A percentile compares a stretch with the other conserved stretches of the same genome.
Evolutionary conservation across 2,797 vertebrate genomes (phyloP).

Genomic region (Tamandua tetradactyla): DNA sequence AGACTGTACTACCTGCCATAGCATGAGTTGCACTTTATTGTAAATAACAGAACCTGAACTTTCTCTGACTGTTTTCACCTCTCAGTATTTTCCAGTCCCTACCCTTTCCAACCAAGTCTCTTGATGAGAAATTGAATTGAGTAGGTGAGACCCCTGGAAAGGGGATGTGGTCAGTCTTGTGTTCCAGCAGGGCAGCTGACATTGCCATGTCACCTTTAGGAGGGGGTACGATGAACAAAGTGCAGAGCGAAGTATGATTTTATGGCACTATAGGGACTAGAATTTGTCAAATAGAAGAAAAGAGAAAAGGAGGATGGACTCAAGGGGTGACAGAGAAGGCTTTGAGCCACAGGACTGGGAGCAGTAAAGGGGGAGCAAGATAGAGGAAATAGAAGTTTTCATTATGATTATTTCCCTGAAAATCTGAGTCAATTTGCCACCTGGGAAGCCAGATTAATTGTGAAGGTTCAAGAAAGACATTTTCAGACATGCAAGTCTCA

Average conservation of each 20-base stretch:
- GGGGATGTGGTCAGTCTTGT: rapidly evolving
- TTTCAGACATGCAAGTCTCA: not conserved
- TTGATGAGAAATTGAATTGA: not conserved
- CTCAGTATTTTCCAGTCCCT: not conserved
- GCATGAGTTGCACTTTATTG: not conserved
- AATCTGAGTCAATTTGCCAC: too few relatives aligned
- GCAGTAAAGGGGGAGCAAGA: not conserved
- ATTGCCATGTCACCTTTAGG: not conserved
- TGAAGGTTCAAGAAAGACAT: not conserved
- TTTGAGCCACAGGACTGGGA: not conserved
- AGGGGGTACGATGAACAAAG: too few relatives aligned
- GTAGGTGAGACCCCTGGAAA: not conserved
- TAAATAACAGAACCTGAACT: not conserved
- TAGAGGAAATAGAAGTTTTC: not conserved
- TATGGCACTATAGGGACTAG: not conserved
- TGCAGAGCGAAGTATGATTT: not conserved
- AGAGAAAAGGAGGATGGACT: not conserved
- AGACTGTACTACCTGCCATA: not conserved
- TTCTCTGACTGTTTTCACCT: not conserved
- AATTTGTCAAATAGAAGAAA: not conserved
- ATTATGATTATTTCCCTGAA: not conserved
- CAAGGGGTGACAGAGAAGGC: not conserved
- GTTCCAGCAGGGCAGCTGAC: not conserved
- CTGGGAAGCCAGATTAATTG: not conserved
- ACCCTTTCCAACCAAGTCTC: not conserved